A percentile compares a stretch with the other conserved stretches of the same genome.
These are phyloP conservation scores for Nesoenas mayeri DNA, from an alignment of 2,113 vertebrate species.

Conservation along the genomic window DNA sequence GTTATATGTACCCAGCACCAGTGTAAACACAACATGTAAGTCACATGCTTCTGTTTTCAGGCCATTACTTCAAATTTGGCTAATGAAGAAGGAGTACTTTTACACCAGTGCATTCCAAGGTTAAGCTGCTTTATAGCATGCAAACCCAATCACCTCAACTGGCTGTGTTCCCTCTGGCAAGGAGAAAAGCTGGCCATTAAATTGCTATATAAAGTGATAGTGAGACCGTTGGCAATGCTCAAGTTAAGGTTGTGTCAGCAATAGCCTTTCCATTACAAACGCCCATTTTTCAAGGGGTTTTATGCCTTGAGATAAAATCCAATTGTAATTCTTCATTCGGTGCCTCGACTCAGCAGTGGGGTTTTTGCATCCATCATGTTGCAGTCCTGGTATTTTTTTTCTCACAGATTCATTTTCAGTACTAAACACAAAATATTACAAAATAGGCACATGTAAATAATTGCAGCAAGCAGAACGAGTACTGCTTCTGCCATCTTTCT, in stretches of 20 bases:
- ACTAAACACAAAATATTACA: constrained; percentile 21
- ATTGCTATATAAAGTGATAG: constrained; percentile 55
- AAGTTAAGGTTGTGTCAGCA: constrained; percentile 62
- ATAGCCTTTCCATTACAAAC: constrained; percentile 40
- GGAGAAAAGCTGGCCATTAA: constrained; percentile 31
- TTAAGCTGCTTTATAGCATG: constrained; percentile 29
- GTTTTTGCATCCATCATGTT: constrained; percentile 30
- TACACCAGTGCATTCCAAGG: not conserved
- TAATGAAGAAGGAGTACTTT: constrained; percentile 43
- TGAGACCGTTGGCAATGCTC: constrained; percentile 13
- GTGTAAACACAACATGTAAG: constrained; percentile 25
- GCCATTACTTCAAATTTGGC: constrained; percentile 48
- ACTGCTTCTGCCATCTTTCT: not conserved
- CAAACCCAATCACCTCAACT: constrained; percentile 43
- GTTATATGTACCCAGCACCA: not conserved
- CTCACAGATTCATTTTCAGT: not conserved
- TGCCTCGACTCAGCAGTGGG: not conserved
- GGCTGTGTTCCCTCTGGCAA: constrained; percentile 36
- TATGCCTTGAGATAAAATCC: constrained; percentile 50
- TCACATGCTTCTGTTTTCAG: constrained; percentile 36
- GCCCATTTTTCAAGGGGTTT: constrained; percentile 33
- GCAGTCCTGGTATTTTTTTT: not conserved
- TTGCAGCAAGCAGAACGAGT: not conserved
- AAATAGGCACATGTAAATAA: not conserved
- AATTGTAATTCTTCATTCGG: constrained; percentile 11